phyloP scores from a whole-genome alignment of 2,797 vertebrate species.

The Malacoraja senta region DNA sequence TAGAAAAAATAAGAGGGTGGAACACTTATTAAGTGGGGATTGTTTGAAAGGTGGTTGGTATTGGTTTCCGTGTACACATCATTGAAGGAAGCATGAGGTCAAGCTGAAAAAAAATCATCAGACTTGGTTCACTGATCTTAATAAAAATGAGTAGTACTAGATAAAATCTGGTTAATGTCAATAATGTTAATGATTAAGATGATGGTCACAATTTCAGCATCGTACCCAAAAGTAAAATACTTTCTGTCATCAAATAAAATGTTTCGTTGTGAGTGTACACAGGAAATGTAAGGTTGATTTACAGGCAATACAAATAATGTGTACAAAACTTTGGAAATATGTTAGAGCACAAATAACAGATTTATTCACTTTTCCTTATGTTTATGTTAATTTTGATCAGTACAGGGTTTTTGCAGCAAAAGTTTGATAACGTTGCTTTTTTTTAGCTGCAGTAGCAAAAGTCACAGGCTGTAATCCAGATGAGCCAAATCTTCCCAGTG shows the following conservation, averaged over 20 bases:
- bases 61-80: too few species aligned
- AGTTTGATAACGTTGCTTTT: not conserved
- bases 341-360: not conserved
- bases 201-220: too few species aligned
- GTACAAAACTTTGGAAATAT: not conserved
- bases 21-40: too few species aligned
- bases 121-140: not conserved
- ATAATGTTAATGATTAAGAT: not conserved
- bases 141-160: not conserved
- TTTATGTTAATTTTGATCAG: not conserved
- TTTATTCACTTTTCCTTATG: not conserved
- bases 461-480: constrained; percentile 65
- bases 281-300: not conserved
- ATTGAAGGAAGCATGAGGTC: not conserved
- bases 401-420: not conserved
- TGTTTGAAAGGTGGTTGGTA: too few species aligned
- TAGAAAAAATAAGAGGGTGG: too few species aligned
- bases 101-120: not conserved
- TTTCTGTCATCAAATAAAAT: not conserved
- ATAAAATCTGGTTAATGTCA: not conserved
- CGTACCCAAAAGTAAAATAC: not conserved
- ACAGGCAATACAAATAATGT: not conserved
- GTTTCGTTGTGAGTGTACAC: not conserved
- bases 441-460: constrained; percentile 59
- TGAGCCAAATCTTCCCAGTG: constrained; percentile 64